phyloP scores from a whole-genome alignment of 2,888 invertebrate species.

The Brenthis daphne region DNA sequence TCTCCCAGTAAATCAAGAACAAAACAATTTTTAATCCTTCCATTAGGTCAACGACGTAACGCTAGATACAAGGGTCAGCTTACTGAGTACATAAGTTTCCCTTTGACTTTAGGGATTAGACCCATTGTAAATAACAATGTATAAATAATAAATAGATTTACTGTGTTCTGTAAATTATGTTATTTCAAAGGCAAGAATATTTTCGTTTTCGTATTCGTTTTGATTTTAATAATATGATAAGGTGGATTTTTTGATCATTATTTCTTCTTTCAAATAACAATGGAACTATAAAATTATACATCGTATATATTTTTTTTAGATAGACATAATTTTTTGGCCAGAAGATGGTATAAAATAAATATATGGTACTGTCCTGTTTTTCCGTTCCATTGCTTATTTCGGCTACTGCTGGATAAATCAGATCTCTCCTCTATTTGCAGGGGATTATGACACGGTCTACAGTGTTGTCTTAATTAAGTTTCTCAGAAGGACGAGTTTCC shows the following conservation, averaged over 20 bases:
- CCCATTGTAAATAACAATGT: conserved; percentile 17
- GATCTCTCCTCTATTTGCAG: too few relatives aligned
- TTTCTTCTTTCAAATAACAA: too few relatives aligned
- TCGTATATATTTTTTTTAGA: background rate
- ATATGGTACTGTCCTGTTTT: too few relatives aligned
- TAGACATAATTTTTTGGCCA: background rate
- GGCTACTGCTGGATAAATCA: too few relatives aligned
- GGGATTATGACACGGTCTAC: too few relatives aligned
- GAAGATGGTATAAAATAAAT: too few relatives aligned
- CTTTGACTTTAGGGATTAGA: conserved; percentile 28
- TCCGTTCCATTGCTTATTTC: too few relatives aligned
- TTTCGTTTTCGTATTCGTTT: too few relatives aligned
- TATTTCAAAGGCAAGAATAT: background rate
- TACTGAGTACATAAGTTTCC: conserved; percentile 20
- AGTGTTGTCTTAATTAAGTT: too few relatives aligned
- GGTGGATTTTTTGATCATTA: too few relatives aligned
- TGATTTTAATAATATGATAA: too few relatives aligned
- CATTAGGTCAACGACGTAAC: conserved; percentile 5
- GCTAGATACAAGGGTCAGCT: conserved; percentile 21
- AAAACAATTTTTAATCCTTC: conserved; percentile 16
- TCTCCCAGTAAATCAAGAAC: background rate
- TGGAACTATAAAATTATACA: background rate
- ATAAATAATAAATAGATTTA: conserved; percentile 19
- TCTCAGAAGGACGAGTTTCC: too few relatives aligned
- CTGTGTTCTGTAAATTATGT: background rate